phyloP scores from a whole-genome alignment of 2,888 invertebrate genomes.

The Athalia cordata region DNA sequence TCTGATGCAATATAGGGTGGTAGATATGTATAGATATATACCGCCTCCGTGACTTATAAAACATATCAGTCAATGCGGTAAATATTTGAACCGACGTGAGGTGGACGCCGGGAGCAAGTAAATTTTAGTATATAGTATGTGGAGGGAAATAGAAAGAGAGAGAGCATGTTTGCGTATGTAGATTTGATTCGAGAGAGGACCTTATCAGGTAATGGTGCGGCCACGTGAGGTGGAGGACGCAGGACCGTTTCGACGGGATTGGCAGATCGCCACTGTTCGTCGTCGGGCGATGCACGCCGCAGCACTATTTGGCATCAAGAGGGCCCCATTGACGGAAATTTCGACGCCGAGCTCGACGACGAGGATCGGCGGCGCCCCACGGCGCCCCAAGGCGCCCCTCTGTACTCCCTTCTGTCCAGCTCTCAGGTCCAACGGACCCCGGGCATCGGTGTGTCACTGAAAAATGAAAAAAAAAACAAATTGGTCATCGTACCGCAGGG shows the following conservation, averaged over 20 bases:
- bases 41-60: constrained; percentile 34
- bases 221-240: constrained; percentile 71
- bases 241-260: constrained; percentile 57
- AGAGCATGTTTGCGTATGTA: constrained; percentile 43
- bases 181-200: constrained; percentile 56
- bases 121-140: no score
- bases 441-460: constrained; percentile 49
- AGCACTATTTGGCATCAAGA: constrained; percentile 61
- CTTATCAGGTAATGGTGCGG: constrained; percentile 71
- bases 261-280: constrained; percentile 59
- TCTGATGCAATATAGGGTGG: no score
- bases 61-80: constrained; percentile 43
- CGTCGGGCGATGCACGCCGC: constrained; percentile 50
- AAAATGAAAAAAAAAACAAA: background rate
- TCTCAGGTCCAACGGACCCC: constrained; percentile 46
- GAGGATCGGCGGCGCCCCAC: constrained; percentile 41
- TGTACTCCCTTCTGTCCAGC: constrained; percentile 45
- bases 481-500: background rate
- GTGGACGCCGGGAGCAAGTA: constrained; percentile 40
- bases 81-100: constrained; percentile 51
- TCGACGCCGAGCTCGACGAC: constrained; percentile 43
- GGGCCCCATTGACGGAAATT: constrained; percentile 60
- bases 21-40: no score
- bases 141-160: background rate
- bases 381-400: constrained; percentile 43